A percentile compares a stretch with the other conserved stretches of the same genome.
Conservation (phyloP, 2,888 invertebrate genomes). For the Lutraria lutraria region DNA sequence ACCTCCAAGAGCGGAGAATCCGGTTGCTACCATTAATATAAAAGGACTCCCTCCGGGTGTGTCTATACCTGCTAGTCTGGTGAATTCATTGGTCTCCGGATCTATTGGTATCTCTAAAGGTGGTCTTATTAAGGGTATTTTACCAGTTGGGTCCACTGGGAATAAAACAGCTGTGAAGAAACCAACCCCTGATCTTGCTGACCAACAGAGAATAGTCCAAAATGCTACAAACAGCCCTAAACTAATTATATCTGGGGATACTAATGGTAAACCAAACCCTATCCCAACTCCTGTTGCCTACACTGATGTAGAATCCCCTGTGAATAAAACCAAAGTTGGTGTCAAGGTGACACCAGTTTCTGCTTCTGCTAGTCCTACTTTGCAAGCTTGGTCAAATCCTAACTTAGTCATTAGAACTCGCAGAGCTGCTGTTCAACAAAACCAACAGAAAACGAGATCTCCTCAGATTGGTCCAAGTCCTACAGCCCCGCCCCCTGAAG, state of each 20-base stretch:
- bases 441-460: conserved; percentile 29
- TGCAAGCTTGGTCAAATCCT: conserved; percentile 86
- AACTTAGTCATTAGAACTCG: conserved; percentile 86
- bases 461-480: conserved; percentile 40
- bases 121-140: conserved; percentile 36
- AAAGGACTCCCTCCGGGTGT: conserved; percentile 69
- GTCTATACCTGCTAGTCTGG: conserved; percentile 66
- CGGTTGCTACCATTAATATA: conserved; percentile 68
- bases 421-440: conserved; percentile 70
- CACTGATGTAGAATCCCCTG: conserved; percentile 11
- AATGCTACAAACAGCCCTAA: conserved; percentile 7
- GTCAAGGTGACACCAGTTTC: conserved; percentile 41
- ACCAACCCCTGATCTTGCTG: not conserved
- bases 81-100: conserved; percentile 68
- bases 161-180: conserved; percentile 36
- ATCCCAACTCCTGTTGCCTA: not conserved
- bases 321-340: conserved; percentile 28
- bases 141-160: conserved; percentile 16
- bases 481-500: not conserved
- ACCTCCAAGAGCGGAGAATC: conserved; percentile 49
- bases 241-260: not conserved
- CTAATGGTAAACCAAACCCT: conserved; percentile 25
- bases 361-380: conserved; percentile 45
- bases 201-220: not conserved
- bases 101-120: conserved; percentile 64